A percentile compares a stretch with the other conserved stretches of the same genome.
Conservation (phyloP, 2,797 vertebrate species). For the Gobio occitaniae region DNA sequence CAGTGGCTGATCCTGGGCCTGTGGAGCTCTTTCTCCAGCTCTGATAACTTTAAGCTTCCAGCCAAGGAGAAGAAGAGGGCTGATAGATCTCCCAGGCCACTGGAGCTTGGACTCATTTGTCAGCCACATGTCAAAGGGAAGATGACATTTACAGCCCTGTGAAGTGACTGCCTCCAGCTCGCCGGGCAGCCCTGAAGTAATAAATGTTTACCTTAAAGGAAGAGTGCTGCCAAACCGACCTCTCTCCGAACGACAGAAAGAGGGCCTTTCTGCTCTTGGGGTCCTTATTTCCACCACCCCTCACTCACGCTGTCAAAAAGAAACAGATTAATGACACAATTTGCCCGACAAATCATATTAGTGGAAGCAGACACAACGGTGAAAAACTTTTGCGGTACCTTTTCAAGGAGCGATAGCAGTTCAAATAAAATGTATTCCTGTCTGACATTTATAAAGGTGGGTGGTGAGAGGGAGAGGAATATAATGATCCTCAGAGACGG, state of each 20-base stretch:
- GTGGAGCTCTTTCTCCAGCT: conserved; percentile 50
- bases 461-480: conserved; percentile 81
- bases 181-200: conserved; percentile 92
- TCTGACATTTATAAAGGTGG: conserved; percentile 90
- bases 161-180: conserved; percentile 90
- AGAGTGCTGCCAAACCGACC: conserved; percentile 76
- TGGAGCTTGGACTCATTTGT: conserved; percentile 89
- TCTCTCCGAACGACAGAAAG: conserved; percentile 71
- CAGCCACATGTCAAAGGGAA: conserved; percentile 94
- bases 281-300: conserved; percentile 78
- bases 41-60: conserved; percentile 56
- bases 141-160: conserved; percentile 97
- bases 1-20: conserved; percentile 33
- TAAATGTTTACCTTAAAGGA: conserved; percentile 98
- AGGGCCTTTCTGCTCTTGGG: conserved; percentile 59
- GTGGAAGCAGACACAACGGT: conserved; percentile 83
- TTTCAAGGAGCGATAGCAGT: conserved; percentile 80
- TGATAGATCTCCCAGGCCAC: conserved; percentile 68
- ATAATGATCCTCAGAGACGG: conserved; percentile 85
- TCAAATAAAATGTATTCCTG: conserved; percentile 91
- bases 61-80: conserved; percentile 65
- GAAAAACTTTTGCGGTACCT: conserved; percentile 67
- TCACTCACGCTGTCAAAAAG: conserved; percentile 86
- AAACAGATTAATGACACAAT: conserved; percentile 94
- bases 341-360: conserved; percentile 96